A percentile compares a stretch with the other conserved stretches of the same genome.
phyloP scores from a whole-genome alignment of 1,140 invertebrate genomes.

The Calliphora vicina region DNA sequence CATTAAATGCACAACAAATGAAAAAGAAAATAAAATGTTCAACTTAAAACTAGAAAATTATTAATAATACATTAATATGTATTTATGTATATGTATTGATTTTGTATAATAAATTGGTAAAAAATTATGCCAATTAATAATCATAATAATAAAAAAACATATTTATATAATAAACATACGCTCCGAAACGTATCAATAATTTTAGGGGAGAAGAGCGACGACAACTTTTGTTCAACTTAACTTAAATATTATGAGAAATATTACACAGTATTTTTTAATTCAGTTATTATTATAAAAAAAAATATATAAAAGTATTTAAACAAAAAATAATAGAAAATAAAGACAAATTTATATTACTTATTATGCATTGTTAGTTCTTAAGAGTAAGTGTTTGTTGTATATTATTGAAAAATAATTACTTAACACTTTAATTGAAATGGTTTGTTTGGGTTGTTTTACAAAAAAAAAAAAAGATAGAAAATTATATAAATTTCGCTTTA shows the following conservation, averaged over 20 bases:
- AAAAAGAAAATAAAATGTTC: neutral
- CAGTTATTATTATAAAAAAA: neutral
- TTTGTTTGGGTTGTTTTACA: neutral
- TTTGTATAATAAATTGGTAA: neutral
- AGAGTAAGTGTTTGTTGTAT: neutral
- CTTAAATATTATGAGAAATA: constrained; percentile 26
- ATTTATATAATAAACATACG: constrained; percentile 5
- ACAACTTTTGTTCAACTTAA: neutral
- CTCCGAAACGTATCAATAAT: neutral
- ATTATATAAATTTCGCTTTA: neutral
- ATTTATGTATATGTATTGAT: too few relatives aligned
- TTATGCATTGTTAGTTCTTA: neutral
- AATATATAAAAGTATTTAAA: neutral
- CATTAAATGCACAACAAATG: constrained; percentile 28
- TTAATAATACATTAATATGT: neutral
- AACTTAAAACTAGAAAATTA: neutral
- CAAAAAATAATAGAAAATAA: neutral
- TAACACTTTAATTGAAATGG: neutral
- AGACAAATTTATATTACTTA: neutral
- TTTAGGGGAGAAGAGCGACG: neutral
- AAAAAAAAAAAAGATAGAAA: neutral
- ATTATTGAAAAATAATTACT: neutral
- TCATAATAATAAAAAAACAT: neutral
- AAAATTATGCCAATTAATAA: neutral
- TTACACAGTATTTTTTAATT: constrained; percentile 13